Conservation (phyloP, 2,888 invertebrate species). For the Apamea epomidion region DNA sequence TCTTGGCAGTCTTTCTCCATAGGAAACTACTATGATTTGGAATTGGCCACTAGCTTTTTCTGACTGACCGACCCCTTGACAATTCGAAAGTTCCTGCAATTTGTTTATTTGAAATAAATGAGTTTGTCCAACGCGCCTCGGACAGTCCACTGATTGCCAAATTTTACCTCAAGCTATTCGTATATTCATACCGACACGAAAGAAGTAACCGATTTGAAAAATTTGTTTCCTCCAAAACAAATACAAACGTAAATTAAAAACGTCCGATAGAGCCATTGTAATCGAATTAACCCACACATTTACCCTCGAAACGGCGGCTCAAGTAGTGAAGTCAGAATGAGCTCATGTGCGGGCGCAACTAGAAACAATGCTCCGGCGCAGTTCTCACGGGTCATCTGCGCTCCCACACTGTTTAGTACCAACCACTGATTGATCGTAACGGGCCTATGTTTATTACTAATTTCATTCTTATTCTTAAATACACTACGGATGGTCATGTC, state of each 20-base stretch:
- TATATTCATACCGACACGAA: not conserved
- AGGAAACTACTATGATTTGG: not conserved
- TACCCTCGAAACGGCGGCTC: conserved; percentile 57
- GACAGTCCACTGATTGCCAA: not conserved
- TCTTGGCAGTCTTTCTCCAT: not conserved
- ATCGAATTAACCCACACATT: conserved; percentile 66
- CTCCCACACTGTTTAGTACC: conserved; percentile 83
- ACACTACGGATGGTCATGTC: conserved; percentile 22
- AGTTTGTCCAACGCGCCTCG: not conserved
- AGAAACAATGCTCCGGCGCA: conserved; percentile 78
- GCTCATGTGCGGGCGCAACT: conserved; percentile 79
- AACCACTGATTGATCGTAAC: conserved; percentile 85
- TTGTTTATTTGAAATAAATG: not conserved
- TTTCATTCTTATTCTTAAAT: conserved; percentile 66
- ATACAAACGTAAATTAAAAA: conserved; percentile 51
- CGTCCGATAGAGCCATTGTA: conserved; percentile 55
- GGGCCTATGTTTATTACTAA: conserved; percentile 75
- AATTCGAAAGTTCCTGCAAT: not conserved
- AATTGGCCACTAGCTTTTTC: not conserved
- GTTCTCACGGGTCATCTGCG: conserved; percentile 84
- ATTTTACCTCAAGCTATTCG: not conserved
- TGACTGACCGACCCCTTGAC: not conserved
- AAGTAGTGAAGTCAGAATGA: conserved; percentile 74
- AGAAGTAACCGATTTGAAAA: not conserved
- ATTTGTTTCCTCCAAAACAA: conserved; percentile 10